Conservation (phyloP, 2,888 invertebrate genomes). For the Epirrita christyi region DNA sequence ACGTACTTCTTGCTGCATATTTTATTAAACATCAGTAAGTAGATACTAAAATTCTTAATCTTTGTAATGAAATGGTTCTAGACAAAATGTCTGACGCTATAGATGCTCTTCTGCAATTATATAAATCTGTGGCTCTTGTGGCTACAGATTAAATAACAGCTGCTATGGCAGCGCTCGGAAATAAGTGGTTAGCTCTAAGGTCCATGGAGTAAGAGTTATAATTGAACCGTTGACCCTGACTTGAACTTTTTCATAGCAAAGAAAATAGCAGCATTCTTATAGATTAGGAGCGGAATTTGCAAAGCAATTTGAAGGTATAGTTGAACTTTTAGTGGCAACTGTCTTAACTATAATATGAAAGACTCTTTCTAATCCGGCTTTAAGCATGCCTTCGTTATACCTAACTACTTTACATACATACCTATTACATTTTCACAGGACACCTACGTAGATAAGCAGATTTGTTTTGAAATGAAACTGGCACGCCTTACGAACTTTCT, state of each 20-base stretch:
- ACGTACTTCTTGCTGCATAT: no score
- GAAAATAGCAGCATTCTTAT: background rate
- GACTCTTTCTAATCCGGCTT: slow-evolving; percentile 15
- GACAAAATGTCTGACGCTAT: background rate
- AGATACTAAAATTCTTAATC: no score
- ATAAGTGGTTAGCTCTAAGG: background rate
- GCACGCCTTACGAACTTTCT: background rate
- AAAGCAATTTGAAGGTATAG: background rate
- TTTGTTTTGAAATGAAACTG: background rate
- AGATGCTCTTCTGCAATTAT: background rate
- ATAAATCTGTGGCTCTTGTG: background rate
- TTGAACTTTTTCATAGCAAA: slow-evolving; percentile 7
- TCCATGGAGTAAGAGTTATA: slow-evolving; percentile 4
- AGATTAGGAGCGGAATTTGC: background rate
- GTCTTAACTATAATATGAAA: slow-evolving; percentile 7
- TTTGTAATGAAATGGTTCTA: no score
- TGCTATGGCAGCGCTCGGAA: background rate
- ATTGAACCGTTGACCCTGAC: slow-evolving; percentile 1
- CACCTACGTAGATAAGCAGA: background rate
- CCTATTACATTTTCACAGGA: background rate
- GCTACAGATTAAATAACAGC: no score
- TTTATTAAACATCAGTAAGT: no score
- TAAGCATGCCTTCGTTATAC: slow-evolving; percentile 1
- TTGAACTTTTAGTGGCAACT: slow-evolving; percentile 18
- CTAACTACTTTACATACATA: background rate